Percentiles rank a stretch among this genome's conserved stretches.
Evolutionary conservation across 1,140 invertebrate species (phyloP).

Genomic region (Macrocentrus cingulum): DNA sequence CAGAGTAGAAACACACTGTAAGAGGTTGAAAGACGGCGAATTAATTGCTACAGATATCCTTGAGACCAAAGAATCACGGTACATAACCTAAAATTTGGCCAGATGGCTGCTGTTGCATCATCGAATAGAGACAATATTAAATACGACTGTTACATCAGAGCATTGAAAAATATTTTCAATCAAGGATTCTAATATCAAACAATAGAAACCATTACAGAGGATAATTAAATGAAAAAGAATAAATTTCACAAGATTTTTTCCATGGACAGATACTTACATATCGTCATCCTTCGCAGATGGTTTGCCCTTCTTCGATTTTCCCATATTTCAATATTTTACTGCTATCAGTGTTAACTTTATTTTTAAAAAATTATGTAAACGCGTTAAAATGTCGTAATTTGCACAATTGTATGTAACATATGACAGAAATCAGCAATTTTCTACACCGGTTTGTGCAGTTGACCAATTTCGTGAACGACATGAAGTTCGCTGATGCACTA

Average conservation of each 20-base stretch:
- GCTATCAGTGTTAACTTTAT: not conserved
- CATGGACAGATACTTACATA: constrained; percentile 20
- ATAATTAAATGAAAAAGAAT: constrained; percentile 2
- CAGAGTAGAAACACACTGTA: too few relatives aligned
- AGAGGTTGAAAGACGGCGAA: too few relatives aligned
- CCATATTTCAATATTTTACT: not conserved
- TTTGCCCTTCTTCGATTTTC: not conserved
- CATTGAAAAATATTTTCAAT: not conserved
- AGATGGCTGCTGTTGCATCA: constrained; percentile 30
- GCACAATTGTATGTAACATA: too few relatives aligned
- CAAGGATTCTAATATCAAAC: not conserved
- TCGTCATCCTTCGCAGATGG: constrained; percentile 10
- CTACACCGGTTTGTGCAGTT: too few relatives aligned
- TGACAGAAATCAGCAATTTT: too few relatives aligned
- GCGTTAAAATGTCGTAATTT: too few relatives aligned
- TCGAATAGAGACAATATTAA: constrained; percentile 5
- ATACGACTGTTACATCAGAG: constrained; percentile 7
- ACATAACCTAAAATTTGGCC: constrained; percentile 38
- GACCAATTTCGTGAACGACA: too few relatives aligned
- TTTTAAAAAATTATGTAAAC: too few relatives aligned
- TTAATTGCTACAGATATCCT: too few relatives aligned
- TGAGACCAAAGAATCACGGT: too few relatives aligned
- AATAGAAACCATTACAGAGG: not conserved
- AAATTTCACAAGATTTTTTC: not conserved
- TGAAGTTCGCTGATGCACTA: too few relatives aligned